phyloP scores from a whole-genome alignment of 2,113 vertebrate species.

The Oncorhynchus keta region DNA sequence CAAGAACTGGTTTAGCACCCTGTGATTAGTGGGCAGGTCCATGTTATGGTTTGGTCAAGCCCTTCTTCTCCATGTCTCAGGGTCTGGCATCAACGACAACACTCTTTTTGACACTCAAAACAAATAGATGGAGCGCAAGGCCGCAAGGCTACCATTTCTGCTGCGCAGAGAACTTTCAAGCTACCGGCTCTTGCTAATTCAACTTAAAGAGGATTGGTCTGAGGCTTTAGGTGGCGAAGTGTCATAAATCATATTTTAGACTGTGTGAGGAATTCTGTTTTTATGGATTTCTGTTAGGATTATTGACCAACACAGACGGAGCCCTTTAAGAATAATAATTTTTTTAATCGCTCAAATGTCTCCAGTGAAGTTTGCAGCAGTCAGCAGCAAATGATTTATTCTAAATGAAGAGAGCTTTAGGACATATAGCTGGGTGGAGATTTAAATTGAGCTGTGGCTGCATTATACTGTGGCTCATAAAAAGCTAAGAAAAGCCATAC shows the following conservation, averaged over 20 bases:
- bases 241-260: slow-evolving; percentile 47
- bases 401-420: slow-evolving; percentile 47
- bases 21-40: slow-evolving; percentile 52
- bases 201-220: slow-evolving; percentile 29
- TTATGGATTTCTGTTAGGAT: slow-evolving; percentile 48
- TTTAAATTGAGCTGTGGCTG: slow-evolving; percentile 31
- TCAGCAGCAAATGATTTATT: slow-evolving; percentile 53
- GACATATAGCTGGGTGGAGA: slow-evolving; percentile 36
- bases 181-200: slow-evolving; percentile 38
- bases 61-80: slow-evolving; percentile 37
- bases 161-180: slow-evolving; percentile 37
- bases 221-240: neutral
- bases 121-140: slow-evolving; percentile 20
- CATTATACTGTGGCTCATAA: slow-evolving; percentile 52
- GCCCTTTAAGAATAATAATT: slow-evolving; percentile 34
- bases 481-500: slow-evolving; percentile 41
- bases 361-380: slow-evolving; percentile 46
- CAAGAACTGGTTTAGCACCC: slow-evolving; percentile 42
- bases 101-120: slow-evolving; percentile 45
- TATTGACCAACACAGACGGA: slow-evolving; percentile 38
- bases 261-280: slow-evolving; percentile 41
- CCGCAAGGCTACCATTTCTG: slow-evolving; percentile 18
- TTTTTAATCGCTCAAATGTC: slow-evolving; percentile 48
- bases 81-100: slow-evolving; percentile 45
- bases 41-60: slow-evolving; percentile 46